Evolutionary conservation across 53 echinoderm and acorn worm species (phyloP), one percentile per base, ranked within the genome.

Genomic region (Luidia sarsii): DNA sequence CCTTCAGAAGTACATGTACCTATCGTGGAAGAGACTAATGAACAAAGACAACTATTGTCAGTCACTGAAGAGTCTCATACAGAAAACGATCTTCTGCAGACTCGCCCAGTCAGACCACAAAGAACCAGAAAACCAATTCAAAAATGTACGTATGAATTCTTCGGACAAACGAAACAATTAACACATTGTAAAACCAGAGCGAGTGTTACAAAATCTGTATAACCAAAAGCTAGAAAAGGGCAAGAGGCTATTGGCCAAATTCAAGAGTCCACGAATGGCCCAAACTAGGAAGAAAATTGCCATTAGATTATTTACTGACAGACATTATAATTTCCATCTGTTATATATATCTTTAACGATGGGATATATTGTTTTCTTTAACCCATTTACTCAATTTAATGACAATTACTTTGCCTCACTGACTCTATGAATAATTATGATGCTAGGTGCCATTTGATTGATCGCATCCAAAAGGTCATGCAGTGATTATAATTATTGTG

Each of bases 231-330:
- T 65, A 20, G 39, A 20, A 65, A 23, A 35, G 27, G 48, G 67
- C 11, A 67, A 28, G 27, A 43, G 18, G 48, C 45, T 67, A 46
- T 46, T 22, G 67, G 67, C 43, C 28, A 67, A 19, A 16, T 28
- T 33, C 60, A 60, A 60, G 29, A 60, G 60, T 32, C 60, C 60
- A 30, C 60, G 25, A 11, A 67, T 67, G 67, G 67, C 67, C 16
- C 3, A 67, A 45, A 23, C 48, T 67, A 67, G 67, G 46, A 67
- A 67, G 43, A 67, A 46, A 67, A 67, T 25, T 67, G 43, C 45
- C 16, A 20, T 45, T 24, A 45, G 67, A 67, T 67, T 67, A 10
- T n/a, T n/a, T n/a, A n/a, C n/a, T n/a, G n/a, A n/a, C n/a, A n/a
- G n/a, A n/a, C n/a, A n/a, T n/a, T n/a, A 41, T 41, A 41, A 41